Base-by-base conservation (phyloP, 1,140 invertebrate species). In the Brachionus koreanus region DNA sequence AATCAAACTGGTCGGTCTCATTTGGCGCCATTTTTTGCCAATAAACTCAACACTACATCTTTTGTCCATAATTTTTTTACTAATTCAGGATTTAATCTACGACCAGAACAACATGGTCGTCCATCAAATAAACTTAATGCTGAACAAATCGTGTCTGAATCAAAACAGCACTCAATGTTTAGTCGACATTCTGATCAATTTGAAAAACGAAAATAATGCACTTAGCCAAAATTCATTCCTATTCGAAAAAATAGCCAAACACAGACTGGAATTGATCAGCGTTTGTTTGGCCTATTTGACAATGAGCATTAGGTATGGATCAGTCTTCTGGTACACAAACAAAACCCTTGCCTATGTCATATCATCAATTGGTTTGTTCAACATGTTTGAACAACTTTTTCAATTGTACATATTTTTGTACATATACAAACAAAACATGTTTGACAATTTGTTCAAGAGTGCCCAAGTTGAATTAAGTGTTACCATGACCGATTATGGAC, bases 1-100 rank as follows among this genome's bases (percentile, higher is more conserved):
- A 3, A 23, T 12, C 42, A 46, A 12, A 46, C 10, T 57, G 9
- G 5, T 74, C 23, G 19, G 10, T 4, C 39, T 74, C 9, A 12
- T 46, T n/a, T 74, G 69, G 69, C 69, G 69, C 6, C 69, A 74
- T 19, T 74, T 74, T 49, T 46, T 74, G 39, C 69, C 69, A 43
- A 46, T 74, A 25, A 74, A 46, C 13, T 74, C 69, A 10, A 25
- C n/a, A 0, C 39, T 74, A 10, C 69, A 74, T 46, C 39, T 74
- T 16, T 16, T 74, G 10, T 74, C 69, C 43, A 46, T 74, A 4
- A 9, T 74, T 19, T 46, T 13, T 46, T 29, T 74, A 19, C 23
- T 74, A 46, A 23, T 74, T 25, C 69, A 43, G 12, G 69, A 74
- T 46, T 25, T 74, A 2, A 74, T 74, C 9, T 74, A 29, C 43